Percentiles rank a stretch among this genome's conserved stretches.
These are phyloP conservation scores for Zoanthus gigantus DNA, from an alignment of 92 coral and sea anemone genomes.

Conservation along the genomic window DNA sequence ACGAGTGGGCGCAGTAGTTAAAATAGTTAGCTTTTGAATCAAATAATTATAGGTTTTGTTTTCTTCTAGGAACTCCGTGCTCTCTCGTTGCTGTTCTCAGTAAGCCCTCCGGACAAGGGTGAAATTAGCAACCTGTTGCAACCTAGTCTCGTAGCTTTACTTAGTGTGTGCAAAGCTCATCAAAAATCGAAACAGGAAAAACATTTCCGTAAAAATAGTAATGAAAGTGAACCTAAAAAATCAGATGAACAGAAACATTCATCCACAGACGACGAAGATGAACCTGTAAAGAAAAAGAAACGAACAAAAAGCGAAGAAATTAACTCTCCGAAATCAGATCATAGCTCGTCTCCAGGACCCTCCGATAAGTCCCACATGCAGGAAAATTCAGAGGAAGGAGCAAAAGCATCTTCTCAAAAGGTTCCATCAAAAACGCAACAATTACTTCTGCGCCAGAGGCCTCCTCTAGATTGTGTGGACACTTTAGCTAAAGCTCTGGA, in stretches of 20 bases:
- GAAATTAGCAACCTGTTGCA: constrained; percentile 36
- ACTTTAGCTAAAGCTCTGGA: constrained; percentile 40
- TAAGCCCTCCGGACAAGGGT: constrained; percentile 40
- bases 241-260: constrained; percentile 15
- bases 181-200: constrained; percentile 39
- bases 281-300: constrained; percentile 30
- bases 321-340: constrained; percentile 18
- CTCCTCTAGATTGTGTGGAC: constrained; percentile 37
- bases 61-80: constrained; percentile 43
- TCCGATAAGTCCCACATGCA: constrained; percentile 19
- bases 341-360: constrained; percentile 33
- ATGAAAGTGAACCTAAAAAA: constrained; percentile 13
- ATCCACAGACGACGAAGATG: constrained; percentile 32
- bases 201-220: constrained; percentile 27
- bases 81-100: constrained; percentile 40
- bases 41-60: background rate
- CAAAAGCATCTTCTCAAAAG: constrained; percentile 21
- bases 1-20: background rate
- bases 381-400: background rate
- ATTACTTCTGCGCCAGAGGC: constrained; percentile 15
- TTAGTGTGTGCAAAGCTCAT: constrained; percentile 32
- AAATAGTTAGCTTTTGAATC: background rate
- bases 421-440: constrained; percentile 23
- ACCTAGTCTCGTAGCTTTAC: constrained; percentile 26
- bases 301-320: constrained; percentile 22